Evolutionary conservation across 2,888 invertebrate species (phyloP).

Genomic region (Watsonalla cultraria): DNA sequence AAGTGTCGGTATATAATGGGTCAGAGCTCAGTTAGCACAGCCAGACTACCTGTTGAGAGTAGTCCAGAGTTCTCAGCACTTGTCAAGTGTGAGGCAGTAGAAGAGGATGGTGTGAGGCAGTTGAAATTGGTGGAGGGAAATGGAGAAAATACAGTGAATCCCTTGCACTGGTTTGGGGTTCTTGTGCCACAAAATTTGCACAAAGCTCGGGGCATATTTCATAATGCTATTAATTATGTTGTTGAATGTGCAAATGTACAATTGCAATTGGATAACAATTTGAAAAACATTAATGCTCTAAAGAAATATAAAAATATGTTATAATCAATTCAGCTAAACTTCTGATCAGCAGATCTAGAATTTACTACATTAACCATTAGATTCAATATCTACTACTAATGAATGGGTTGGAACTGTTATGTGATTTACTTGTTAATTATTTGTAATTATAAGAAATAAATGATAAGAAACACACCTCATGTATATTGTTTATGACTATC

Average conservation of each 20-base stretch:
- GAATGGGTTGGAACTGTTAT: too few species aligned
- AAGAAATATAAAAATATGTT: constrained; percentile 36
- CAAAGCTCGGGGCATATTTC: constrained; percentile 85
- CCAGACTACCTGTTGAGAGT: constrained; percentile 84
- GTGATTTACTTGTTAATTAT: too few species aligned
- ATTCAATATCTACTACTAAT: too few species aligned
- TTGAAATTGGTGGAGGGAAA: constrained; percentile 51
- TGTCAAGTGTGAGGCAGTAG: constrained; percentile 49
- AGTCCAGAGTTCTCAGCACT: constrained; percentile 68
- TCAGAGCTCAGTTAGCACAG: constrained; percentile 82
- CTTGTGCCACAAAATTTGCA: constrained; percentile 89
- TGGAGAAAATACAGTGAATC: constrained; percentile 73
- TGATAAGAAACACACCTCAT: too few species aligned
- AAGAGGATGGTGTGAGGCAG: constrained; percentile 62
- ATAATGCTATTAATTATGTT: constrained; percentile 81
- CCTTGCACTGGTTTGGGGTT: constrained; percentile 92
- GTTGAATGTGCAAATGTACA: constrained; percentile 85
- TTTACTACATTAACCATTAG: too few species aligned
- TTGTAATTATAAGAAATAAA: too few species aligned
- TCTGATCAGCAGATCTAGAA: too few species aligned
- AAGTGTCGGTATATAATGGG: constrained; percentile 89
- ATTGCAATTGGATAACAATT: constrained; percentile 69
- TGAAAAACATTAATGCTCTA: constrained; percentile 44
- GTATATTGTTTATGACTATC: too few species aligned
- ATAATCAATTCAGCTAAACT: constrained; percentile 8